These are phyloP conservation scores for Anolis carolinensis DNA, from an alignment of 2,113 vertebrate species.

Conservation along the genomic window DNA sequence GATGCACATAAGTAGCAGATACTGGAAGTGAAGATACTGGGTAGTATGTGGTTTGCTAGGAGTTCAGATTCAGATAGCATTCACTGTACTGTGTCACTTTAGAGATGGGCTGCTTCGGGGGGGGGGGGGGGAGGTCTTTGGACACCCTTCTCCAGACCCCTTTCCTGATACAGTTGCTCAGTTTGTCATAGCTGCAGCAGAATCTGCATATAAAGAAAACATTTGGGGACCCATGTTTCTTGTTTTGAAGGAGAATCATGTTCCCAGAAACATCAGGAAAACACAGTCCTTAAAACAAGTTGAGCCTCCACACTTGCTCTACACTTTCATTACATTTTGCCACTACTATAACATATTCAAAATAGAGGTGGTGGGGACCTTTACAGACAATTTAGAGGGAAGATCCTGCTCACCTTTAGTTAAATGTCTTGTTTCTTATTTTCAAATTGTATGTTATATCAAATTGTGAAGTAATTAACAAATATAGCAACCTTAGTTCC, in stretches of 20 bases:
- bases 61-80: not conserved
- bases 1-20: not conserved
- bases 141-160: not conserved
- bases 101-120: not conserved
- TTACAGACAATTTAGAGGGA: no score
- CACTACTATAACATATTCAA: no score
- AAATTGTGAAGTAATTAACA: not conserved
- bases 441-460: not conserved
- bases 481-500: not conserved
- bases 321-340: not conserved
- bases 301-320: not conserved
- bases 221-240: no score
- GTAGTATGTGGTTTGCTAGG: not conserved
- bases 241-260: not conserved
- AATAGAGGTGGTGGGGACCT: no score
- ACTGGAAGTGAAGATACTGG: not conserved
- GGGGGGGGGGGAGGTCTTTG: not conserved
- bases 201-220: no score
- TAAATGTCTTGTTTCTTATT: not conserved
- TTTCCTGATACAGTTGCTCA: not conserved
- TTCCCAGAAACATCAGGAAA: not conserved
- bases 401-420: not conserved
- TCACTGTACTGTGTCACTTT: not conserved
- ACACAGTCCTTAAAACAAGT: not conserved
- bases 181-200: not conserved